phyloP scores from a whole-genome alignment of 1,140 invertebrate species.

The Dendroctonus ponderosae region DNA sequence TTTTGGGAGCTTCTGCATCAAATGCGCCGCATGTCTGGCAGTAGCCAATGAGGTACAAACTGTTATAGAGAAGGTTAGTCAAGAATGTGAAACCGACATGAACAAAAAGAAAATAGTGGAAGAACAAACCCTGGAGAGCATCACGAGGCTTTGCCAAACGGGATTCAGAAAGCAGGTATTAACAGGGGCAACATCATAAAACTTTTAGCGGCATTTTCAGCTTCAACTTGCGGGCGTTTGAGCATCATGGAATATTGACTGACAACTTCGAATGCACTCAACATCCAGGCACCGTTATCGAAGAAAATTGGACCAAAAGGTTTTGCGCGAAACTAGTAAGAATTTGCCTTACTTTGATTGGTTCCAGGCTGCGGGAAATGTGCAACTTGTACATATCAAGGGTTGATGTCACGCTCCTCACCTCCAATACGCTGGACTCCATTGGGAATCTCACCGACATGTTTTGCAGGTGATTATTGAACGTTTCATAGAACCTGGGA shows the following conservation, averaged over 20 bases:
- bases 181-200: background rate
- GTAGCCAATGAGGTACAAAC: constrained; percentile 36
- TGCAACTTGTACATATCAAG: constrained; percentile 34
- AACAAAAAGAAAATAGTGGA: constrained; percentile 19
- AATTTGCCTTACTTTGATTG: background rate
- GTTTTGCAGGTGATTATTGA: constrained; percentile 35
- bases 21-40: constrained; percentile 39
- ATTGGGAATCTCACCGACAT: constrained; percentile 27
- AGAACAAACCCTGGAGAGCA: constrained; percentile 11
- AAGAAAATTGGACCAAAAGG: constrained; percentile 40
- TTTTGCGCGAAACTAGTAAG: background rate
- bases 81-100: constrained; percentile 24
- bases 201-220: constrained; percentile 18
- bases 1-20: constrained; percentile 39
- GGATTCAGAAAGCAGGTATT: constrained; percentile 38
- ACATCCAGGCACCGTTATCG: constrained; percentile 33
- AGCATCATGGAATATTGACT: constrained; percentile 28
- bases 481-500: background rate
- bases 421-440: constrained; percentile 25
- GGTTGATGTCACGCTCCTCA: constrained; percentile 30
- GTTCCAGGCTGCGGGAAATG: constrained; percentile 38
- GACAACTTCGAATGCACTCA: constrained; percentile 34
- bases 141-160: constrained; percentile 24
- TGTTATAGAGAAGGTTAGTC: constrained; percentile 22
- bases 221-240: constrained; percentile 34